A percentile compares a stretch with the other conserved stretches of the same genome.
These are phyloP conservation scores for Beris morrisii DNA, from an alignment of 2,888 invertebrate species.

Conservation along the genomic window DNA sequence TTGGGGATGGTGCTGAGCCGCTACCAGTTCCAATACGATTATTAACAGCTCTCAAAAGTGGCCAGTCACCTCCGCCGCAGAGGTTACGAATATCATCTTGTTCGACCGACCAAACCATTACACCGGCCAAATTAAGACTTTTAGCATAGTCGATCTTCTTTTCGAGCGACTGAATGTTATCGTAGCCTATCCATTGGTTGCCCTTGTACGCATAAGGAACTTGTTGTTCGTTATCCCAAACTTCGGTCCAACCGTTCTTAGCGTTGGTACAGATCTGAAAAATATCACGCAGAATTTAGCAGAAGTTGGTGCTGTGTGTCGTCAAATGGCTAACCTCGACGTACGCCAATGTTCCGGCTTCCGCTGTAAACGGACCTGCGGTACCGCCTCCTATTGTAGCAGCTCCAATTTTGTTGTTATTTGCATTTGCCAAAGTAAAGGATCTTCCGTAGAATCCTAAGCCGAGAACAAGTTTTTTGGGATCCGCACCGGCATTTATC, in stretches of 20 bases:
- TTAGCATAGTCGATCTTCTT: constrained; percentile 51
- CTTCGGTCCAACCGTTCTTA: constrained; percentile 47
- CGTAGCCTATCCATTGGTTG: constrained; percentile 56
- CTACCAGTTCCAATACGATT: not conserved
- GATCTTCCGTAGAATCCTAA: constrained; percentile 54
- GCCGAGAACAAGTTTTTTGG: constrained; percentile 53
- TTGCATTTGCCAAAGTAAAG: constrained; percentile 52
- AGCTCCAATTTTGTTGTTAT: constrained; percentile 55
- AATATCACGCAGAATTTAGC: not conserved
- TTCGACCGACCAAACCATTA: constrained; percentile 66
- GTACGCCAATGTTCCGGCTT: constrained; percentile 59
- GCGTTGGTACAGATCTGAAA: constrained; percentile 50
- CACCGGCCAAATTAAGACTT: constrained; percentile 58
- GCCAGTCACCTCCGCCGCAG: constrained; percentile 57
- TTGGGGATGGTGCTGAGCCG: not conserved
- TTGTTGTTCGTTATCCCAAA: constrained; percentile 46
- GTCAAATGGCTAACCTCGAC: constrained; percentile 56
- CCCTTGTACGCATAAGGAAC: constrained; percentile 52
- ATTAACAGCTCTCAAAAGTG: constrained; percentile 57
- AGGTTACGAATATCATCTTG: constrained; percentile 61
- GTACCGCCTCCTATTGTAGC: constrained; percentile 54
- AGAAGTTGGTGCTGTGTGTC: not conserved
- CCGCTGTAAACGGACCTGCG: constrained; percentile 58
- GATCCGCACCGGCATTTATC: constrained; percentile 50
- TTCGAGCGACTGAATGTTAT: constrained; percentile 48